Evolutionary conservation across 2,797 vertebrate genomes (phyloP), one percentile per base, ranked within the genome.

Genomic region (Lycodopsis pacificus): DNA sequence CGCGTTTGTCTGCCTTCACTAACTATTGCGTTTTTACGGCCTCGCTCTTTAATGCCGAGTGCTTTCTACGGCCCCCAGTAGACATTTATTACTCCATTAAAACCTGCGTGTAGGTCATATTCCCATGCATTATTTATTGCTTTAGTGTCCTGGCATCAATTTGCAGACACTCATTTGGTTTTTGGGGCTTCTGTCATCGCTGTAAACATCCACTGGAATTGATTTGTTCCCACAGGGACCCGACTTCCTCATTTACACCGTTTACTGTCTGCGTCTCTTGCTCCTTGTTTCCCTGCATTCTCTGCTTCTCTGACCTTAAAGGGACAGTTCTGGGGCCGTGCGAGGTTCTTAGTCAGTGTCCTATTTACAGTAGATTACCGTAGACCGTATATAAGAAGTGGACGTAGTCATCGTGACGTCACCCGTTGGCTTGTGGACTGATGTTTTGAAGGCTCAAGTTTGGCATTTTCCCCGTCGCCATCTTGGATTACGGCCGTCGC

Each of bases 91-190:
- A 30, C 79, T 65, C 49, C 58, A 77, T 83, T 84, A 84, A 82
- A 58, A 83, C 74, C 76, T 76, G 58, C 20, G 70, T 66, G 22
- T 14, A 27, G 44, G 61, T 65, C 34, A 51, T 77, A 66, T 81
- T 86, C 49, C 68, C 67, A 51, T 78, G 67, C 71, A 84, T 89
- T 68, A 87, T 92, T 90, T 87, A 91, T 86, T 63, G n/a, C 9
- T 80, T 83, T 61, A 76, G 13, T 58, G 62, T 84, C 49, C 51
- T 62, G 19, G 1, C 46, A 10, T 82, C 73, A 57, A 48, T 86
- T 84, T 83, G 38, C 48, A 32, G 40, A 32, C 74, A 54, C 32
- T 77, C n/a, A 42, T 58, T 63, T 42, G 12, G 62, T 68, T 61
- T 68, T 58, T 63, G 48, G n/a, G 25, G 3, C 13, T 36, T 63